Base-by-base conservation (phyloP, 1,140 invertebrate species). In the Macrostomum lignano region DNA sequence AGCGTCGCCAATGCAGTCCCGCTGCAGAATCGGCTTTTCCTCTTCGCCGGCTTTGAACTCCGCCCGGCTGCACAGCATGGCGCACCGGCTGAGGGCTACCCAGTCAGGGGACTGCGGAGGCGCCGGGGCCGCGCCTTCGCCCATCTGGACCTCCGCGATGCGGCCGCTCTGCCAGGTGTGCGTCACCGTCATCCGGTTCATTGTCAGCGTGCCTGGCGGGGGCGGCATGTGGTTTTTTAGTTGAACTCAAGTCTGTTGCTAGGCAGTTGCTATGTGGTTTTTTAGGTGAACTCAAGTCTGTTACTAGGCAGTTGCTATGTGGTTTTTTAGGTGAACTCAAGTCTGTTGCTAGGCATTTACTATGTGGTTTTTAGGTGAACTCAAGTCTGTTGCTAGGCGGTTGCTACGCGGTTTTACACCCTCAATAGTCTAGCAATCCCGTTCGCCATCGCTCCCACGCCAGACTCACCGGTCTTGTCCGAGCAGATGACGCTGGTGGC, bases 101-200 rank as follows among this genome's bases (percentile, higher is more conserved):
- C 86, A 91, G 42, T 78, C n/a, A 24, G 23, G n/a, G 19, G 15
- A 28, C 15, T 28, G 15, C 3, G 3, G 9, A 3, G 15, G 26
- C 9, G 15, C 4, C 15, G 14, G 3, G 15, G 19, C 15, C 29
- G 41, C 39, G 36, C 40, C 33, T 19, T 43, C 40, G 21, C 30
- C 36, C 25, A 79, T 86, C 49, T 88, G 79, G 34, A 78, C 78
- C 51, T 88, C 79, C 53, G 84, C 78, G 56, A 88, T 86, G 59
- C 82, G 74, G 55, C 86, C 82, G 48, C 88, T 79, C 58, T 81
- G 88, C 81, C 81, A 91, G 75, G 86, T 79, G 53, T 86, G 78
- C 38, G 79, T 77, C 6, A 84, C 78, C 19, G 81, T 88, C 81
- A 91, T 88, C 44, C 78, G 64, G 61, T 91, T 91, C 55, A 88